phyloP scores from a whole-genome alignment of 2,113 vertebrate species.

The Brienomyrus brachyistius region DNA sequence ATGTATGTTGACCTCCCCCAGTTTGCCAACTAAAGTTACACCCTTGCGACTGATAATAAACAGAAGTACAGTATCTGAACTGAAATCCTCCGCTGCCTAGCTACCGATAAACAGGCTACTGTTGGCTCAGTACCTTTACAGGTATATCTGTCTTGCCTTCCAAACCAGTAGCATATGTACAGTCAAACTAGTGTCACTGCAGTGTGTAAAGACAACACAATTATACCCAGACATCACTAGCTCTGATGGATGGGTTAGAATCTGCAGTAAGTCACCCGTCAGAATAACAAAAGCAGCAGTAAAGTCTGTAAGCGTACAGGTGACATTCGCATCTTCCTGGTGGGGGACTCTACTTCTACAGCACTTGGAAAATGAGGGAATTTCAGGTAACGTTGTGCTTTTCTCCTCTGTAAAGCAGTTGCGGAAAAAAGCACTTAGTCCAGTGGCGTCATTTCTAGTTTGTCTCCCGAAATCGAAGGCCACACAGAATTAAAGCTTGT shows the following conservation, averaged over 20 bases:
- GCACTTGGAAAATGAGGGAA: not conserved
- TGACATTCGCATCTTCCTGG: not conserved
- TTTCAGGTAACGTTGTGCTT: not conserved
- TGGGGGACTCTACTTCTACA: not conserved
- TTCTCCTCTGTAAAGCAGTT: not conserved
- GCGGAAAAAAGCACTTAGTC: not conserved
- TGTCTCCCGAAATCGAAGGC: not conserved
- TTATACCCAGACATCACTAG: not conserved
- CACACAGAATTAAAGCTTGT: slow-evolving; percentile 21
- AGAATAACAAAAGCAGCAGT: not conserved
- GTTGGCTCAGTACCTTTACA: not conserved
- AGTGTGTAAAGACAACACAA: not conserved
- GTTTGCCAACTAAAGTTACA: too few species aligned
- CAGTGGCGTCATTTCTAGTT: not conserved
- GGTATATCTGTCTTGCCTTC: not conserved
- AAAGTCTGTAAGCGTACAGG: not conserved
- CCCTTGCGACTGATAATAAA: not conserved
- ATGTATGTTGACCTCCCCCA: too few species aligned
- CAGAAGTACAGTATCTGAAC: not conserved
- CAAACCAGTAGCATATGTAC: not conserved
- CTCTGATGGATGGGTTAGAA: not conserved
- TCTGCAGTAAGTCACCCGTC: not conserved
- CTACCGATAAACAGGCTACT: not conserved
- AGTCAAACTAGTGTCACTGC: not conserved
- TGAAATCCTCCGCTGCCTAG: not conserved